A percentile compares a stretch with the other conserved stretches of the same genome.
Conservation (phyloP, 2,797 vertebrate species). For the Ambastaia sidthimunki region DNA sequence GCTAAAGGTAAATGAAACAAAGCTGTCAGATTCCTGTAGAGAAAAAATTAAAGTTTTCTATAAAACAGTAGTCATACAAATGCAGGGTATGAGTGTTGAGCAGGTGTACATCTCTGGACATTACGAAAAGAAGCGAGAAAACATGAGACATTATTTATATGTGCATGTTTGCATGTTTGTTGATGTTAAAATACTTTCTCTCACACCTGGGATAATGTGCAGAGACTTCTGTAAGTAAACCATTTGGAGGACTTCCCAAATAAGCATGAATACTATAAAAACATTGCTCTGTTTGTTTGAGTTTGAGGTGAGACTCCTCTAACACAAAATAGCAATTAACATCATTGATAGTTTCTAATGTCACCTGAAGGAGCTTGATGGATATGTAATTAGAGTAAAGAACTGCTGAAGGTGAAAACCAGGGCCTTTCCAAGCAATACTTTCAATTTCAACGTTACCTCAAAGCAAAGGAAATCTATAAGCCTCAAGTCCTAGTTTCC, state of each 20-base stretch:
- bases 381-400: conserved; percentile 32
- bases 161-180: not conserved
- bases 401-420: conserved; percentile 26
- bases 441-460: conserved; percentile 39
- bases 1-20: not conserved
- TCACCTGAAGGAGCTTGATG: conserved; percentile 26
- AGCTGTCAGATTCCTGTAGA: not conserved
- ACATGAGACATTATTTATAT: not conserved
- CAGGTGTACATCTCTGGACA: not conserved
- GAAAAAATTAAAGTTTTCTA: not conserved
- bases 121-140: not conserved
- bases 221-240: not conserved
- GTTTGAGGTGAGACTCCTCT: not conserved
- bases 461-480: conserved; percentile 28
- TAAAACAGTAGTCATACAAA: not conserved
- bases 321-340: not conserved
- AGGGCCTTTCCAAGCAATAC: conserved; percentile 17
- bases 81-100: not conserved
- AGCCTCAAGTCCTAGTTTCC: conserved; percentile 1
- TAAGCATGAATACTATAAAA: not conserved
- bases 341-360: not conserved
- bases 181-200: not conserved
- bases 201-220: not conserved
- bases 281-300: not conserved
- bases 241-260: not conserved